Evolutionary conservation across 2,888 invertebrate genomes (phyloP), one percentile per base, ranked within the genome.

Genomic region (Eristalis intricaria): DNA sequence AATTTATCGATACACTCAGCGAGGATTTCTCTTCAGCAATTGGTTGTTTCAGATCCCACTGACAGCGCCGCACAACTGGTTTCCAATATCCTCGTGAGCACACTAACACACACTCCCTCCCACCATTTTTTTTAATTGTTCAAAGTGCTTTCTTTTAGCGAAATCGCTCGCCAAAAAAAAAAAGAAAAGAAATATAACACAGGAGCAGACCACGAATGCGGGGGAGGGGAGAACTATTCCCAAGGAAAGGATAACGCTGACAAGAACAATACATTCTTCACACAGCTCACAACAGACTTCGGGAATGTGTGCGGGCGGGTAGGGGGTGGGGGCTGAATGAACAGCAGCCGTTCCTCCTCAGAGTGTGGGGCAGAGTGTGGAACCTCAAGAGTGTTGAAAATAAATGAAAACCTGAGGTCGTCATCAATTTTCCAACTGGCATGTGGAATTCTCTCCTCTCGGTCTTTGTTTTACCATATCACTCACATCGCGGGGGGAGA

Each of bases 391-490:
- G 86, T 75, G 83, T 83, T 82, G 82, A 75, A 78, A 82, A 82
- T 75, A 86, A 83, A 86, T 86, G 82, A 82, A 82, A 86, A 82
- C 86, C 81, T 82, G 82, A 83, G 83, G 83, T 86, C 83, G 82
- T 86, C 86, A 86, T 86, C 86, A 86, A 86, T 86, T 86, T 83
- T 78, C 86, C 78, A 83, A 82, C 86, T 86, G 86, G 74, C 82
- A 83, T 82, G 82, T 79, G 66, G 74, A 78, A 56, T 78, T 79
- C 43, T 58, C 66, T 68, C 64, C 65, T 19, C 23, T 32, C 35
- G 29, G 1, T 7, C 35, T 40, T 43, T 40, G 56, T 40, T 60
- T 64, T 15, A 23, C 66, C 63, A 64, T 69, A 60, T 60, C 58
- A 50, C 56, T 64, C 26, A 68, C 26, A 50, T 50, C 50, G 2